Evolutionary conservation across 1,140 invertebrate species (phyloP).

Genomic region (Drosophila nikananu): DNA sequence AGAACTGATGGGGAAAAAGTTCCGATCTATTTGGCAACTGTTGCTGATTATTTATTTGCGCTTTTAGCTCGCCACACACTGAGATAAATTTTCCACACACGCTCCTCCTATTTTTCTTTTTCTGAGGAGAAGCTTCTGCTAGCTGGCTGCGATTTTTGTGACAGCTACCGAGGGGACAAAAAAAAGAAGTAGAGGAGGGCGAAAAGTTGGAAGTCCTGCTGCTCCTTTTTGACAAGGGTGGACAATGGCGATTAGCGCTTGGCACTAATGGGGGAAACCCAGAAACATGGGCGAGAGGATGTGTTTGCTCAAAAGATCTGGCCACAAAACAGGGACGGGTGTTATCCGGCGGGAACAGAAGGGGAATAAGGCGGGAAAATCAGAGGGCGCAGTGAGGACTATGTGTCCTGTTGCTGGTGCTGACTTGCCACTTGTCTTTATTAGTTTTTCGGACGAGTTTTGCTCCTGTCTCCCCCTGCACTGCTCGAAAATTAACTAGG

Average conservation of each 20-base stretch:
- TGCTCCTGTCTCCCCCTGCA: constrained; percentile 37
- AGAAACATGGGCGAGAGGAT: constrained; percentile 47
- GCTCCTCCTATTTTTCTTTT: constrained; percentile 5
- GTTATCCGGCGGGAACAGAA: constrained; percentile 1
- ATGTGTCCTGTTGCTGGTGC: constrained; percentile 46
- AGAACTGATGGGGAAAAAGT: constrained; percentile 42
- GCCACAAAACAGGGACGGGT: constrained; percentile 12
- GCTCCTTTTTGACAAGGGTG: constrained; percentile 76
- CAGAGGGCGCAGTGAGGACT: constrained; percentile 9
- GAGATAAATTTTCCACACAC: constrained; percentile 53
- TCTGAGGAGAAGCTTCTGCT: background rate
- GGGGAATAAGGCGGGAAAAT: constrained; percentile 2
- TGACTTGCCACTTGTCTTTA: constrained; percentile 82
- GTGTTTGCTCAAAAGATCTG: constrained; percentile 75
- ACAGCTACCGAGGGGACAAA: constrained; percentile 25
- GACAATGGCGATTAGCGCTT: constrained; percentile 81
- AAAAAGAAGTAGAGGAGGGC: background rate
- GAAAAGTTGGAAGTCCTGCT: constrained; percentile 24
- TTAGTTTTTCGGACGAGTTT: constrained; percentile 72
- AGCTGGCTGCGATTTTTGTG: constrained; percentile 50
- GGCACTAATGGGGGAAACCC: constrained; percentile 66
- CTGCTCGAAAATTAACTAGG: background rate
- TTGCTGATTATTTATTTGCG: constrained; percentile 84
- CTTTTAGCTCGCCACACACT: constrained; percentile 65
- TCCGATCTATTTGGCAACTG: constrained; percentile 81